A percentile compares a stretch with the other conserved stretches of the same genome.
Evolutionary conservation across 2,888 invertebrate genomes (phyloP).

Genomic region (Nomada flava): DNA sequence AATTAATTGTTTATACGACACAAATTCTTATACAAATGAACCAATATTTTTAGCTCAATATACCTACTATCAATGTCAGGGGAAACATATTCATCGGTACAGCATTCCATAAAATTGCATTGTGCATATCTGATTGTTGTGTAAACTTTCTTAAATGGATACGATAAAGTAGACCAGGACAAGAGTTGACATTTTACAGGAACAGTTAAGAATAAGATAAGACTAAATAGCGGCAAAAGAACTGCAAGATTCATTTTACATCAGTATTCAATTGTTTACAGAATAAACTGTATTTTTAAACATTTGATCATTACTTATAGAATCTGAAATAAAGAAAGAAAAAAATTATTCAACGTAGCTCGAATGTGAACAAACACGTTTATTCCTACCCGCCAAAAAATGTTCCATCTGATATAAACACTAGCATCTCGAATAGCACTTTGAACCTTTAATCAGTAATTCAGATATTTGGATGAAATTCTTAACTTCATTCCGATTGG

Average conservation of each 20-base stretch:
- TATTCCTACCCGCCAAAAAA: background rate
- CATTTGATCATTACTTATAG: background rate
- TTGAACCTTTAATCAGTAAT: background rate
- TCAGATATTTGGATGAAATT: background rate
- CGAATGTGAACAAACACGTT: background rate
- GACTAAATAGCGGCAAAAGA: background rate
- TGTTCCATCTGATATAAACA: background rate
- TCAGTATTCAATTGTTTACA: background rate
- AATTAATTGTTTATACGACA: background rate
- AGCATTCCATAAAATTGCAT: constrained; percentile 87
- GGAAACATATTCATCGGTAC: constrained; percentile 84
- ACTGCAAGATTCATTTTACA: constrained; percentile 38
- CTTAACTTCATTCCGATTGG: constrained; percentile 18
- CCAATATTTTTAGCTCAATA: constrained; percentile 4
- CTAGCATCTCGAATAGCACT: background rate
- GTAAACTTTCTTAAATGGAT: background rate
- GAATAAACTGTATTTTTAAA: background rate
- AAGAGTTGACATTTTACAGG: constrained; percentile 31
- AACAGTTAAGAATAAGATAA: background rate
- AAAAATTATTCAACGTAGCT: background rate
- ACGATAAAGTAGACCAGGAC: background rate
- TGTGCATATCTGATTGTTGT: constrained; percentile 78
- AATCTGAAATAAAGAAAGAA: background rate
- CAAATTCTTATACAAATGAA: background rate
- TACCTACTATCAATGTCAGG: constrained; percentile 57